Percentiles rank a stretch among this genome's conserved stretches.
phyloP scores from a whole-genome alignment of 2,797 vertebrate species.

The Diplodus sargus region DNA sequence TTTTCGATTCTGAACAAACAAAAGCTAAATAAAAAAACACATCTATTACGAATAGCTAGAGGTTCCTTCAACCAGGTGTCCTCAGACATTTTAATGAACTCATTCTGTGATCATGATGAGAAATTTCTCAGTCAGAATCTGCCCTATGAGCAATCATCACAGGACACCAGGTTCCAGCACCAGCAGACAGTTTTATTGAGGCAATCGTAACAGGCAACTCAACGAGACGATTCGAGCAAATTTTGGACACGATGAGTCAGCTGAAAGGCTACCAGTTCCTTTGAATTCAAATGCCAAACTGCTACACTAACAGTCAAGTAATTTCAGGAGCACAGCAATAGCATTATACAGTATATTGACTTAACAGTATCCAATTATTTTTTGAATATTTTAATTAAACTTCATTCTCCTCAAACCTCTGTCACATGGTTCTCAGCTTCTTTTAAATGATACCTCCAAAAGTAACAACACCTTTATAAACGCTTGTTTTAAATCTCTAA shows the following conservation, averaged over 20 bases:
- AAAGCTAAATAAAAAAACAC: not conserved
- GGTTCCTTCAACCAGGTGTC: slow-evolving; percentile 55
- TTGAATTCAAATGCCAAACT: not conserved
- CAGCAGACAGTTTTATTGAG: slow-evolving; percentile 37
- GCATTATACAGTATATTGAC: not conserved
- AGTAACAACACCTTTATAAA: not conserved
- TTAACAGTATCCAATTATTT: not conserved
- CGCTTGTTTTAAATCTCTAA: not conserved
- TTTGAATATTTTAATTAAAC: not conserved
- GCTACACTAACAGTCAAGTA: not conserved
- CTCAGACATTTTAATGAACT: slow-evolving; percentile 75
- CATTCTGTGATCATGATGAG: slow-evolving; percentile 78
- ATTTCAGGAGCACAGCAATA: not conserved
- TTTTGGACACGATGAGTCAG: slow-evolving; percentile 7
- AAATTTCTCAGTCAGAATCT: slow-evolving; percentile 91
- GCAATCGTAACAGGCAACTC: not conserved
- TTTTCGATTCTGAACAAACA: not conserved
- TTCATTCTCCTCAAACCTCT: not conserved
- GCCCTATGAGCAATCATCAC: slow-evolving; percentile 97
- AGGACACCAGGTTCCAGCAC: slow-evolving; percentile 64
- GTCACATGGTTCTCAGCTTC: too few species aligned
- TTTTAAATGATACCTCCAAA: not conserved
- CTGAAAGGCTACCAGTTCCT: not conserved
- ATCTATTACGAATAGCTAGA: slow-evolving; percentile 3
- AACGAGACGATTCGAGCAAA: not conserved